Conservation (phyloP, 2,113 vertebrate genomes). For the Dinomys branickii region DNA sequence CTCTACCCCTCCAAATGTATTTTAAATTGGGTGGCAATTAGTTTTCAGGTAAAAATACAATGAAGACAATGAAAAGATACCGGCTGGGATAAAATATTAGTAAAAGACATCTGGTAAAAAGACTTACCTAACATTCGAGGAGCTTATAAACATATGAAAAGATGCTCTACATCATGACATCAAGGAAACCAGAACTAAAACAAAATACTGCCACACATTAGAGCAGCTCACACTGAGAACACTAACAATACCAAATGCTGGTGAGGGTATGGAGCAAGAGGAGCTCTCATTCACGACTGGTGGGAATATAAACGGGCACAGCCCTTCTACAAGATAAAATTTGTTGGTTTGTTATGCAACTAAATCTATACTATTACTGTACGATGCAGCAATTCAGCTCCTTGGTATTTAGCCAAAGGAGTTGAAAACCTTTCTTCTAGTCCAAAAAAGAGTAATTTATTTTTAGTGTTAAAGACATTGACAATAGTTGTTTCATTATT, state of each 20-base stretch:
- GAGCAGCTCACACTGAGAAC: not conserved
- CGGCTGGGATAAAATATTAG: not conserved
- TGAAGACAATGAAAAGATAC: not conserved
- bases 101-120: not conserved
- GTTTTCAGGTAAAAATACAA: constrained; percentile 53
- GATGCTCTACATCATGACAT: not conserved
- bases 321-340: not conserved
- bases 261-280: not conserved
- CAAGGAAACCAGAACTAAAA: not conserved
- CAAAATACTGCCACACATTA: not conserved
- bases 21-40: constrained; percentile 49
- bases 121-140: not conserved
- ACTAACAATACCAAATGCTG: not conserved
- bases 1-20: not conserved
- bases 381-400: not conserved
- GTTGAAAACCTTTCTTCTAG: not conserved
- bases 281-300: not conserved
- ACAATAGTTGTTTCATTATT: not conserved
- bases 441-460: not conserved
- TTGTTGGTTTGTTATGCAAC: not conserved
- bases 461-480: not conserved
- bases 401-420: not conserved
- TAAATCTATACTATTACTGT: not conserved
- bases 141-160: not conserved
- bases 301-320: not conserved